phyloP scores from a whole-genome alignment of 2,888 invertebrate species.

The Syrphus vitripennis region DNA sequence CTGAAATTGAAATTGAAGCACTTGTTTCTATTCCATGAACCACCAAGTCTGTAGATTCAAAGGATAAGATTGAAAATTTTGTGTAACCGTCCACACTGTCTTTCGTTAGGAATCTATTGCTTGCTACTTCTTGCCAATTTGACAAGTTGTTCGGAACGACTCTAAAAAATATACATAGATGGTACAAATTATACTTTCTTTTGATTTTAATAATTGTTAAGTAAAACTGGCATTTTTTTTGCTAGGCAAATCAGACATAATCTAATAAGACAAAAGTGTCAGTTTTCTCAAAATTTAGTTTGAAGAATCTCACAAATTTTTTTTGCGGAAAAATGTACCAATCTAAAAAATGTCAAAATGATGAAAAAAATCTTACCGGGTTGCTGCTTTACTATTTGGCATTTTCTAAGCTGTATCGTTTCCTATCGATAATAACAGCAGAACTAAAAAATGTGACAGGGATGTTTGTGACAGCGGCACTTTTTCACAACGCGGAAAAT shows the following conservation, averaged over 20 bases:
- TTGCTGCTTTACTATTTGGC: too few relatives aligned
- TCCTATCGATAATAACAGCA: too few relatives aligned
- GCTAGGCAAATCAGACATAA: background rate
- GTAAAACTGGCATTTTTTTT: background rate
- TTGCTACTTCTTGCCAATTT: background rate
- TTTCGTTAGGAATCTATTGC: background rate
- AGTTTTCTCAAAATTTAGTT: background rate
- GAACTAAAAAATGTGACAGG: background rate
- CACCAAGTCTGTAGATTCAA: background rate
- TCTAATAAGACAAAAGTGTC: background rate
- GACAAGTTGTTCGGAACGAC: background rate
- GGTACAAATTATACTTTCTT: background rate
- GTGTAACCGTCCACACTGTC: background rate
- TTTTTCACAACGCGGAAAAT: too few relatives aligned
- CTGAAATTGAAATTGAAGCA: background rate
- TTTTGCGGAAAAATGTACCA: background rate
- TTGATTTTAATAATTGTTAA: background rate
- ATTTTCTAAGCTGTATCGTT: background rate
- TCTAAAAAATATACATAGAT: background rate
- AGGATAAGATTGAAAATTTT: background rate
- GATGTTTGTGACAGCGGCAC: too few relatives aligned
- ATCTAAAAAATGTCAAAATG: background rate
- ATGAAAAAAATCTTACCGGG: background rate
- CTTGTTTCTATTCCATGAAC: slow-evolving; percentile 1
- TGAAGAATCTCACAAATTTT: background rate